A percentile compares a stretch with the other conserved stretches of the same genome.
Evolutionary conservation across 1,140 invertebrate species (phyloP).

Genomic region (Portunus trituberculatus): DNA sequence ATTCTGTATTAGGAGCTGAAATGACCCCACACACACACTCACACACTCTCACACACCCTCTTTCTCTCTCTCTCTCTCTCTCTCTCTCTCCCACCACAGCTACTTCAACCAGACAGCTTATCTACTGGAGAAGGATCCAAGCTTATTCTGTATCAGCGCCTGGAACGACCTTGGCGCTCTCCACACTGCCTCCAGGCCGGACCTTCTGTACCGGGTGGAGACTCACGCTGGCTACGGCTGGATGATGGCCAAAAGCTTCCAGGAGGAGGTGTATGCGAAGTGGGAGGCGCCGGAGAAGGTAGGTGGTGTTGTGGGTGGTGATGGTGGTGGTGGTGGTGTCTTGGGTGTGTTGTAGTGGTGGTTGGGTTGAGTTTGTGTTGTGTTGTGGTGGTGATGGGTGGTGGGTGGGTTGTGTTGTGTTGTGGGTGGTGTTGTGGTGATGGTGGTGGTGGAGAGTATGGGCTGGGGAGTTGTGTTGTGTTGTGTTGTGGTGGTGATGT

Average conservation of each 20-base stretch:
- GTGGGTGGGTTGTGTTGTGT: too few relatives aligned
- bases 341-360: neutral
- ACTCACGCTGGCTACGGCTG: constrained; percentile 86
- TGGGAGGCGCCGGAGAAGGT: constrained; percentile 80
- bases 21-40: too few relatives aligned
- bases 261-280: constrained; percentile 84
- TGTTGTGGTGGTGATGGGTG: too few relatives aligned
- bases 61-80: neutral
- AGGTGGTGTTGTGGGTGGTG: neutral
- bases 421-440: too few relatives aligned
- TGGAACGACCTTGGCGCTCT: constrained; percentile 87
- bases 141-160: constrained; percentile 85
- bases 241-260: constrained; percentile 82
- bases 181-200: constrained; percentile 83
- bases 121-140: constrained; percentile 83
- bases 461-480: too few relatives aligned
- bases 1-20: too few relatives aligned
- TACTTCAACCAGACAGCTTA: constrained; percentile 85
- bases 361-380: too few relatives aligned
- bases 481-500: too few relatives aligned
- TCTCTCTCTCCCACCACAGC: constrained; percentile 75
- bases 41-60: too few relatives aligned
- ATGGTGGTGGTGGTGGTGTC: neutral
- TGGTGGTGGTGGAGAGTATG: too few relatives aligned
- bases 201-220: constrained; percentile 84